Evolutionary conservation across 2,797 vertebrate species (phyloP).

Genomic region (Anolis apletophallus): DNA sequence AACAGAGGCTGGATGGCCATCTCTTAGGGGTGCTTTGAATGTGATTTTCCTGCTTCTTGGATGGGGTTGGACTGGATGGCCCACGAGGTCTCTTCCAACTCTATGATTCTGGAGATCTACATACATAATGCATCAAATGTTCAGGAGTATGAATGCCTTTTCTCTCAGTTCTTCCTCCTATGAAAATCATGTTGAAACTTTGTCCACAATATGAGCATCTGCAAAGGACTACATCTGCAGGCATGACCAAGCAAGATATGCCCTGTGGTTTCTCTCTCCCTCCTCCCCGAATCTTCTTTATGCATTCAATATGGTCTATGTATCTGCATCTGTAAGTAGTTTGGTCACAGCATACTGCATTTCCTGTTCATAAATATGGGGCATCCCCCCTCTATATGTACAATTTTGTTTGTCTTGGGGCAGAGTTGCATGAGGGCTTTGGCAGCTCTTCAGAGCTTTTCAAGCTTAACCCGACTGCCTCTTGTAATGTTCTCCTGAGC

Average conservation of each 20-base stretch:
- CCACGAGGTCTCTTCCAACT: no score
- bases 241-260: background rate
- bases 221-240: background rate
- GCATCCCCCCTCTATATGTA: background rate
- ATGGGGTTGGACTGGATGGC: no score
- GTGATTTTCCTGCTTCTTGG: no score
- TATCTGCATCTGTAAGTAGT: background rate
- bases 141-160: background rate
- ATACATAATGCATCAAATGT: background rate
- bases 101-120: background rate
- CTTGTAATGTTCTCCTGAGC: constrained; percentile 10
- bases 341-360: background rate
- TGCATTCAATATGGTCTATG: background rate
- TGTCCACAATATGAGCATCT: background rate
- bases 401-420: background rate
- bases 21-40: no score
- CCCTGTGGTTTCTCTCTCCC: background rate
- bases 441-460: background rate
- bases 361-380: background rate
- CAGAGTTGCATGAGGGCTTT: background rate
- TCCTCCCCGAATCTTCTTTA: background rate
- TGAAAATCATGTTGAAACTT: background rate
- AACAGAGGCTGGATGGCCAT: no score
- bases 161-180: background rate
- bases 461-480: background rate